These are phyloP conservation scores for Agapornis roseicollis DNA, from an alignment of 2,113 vertebrate species.

Conservation along the genomic window DNA sequence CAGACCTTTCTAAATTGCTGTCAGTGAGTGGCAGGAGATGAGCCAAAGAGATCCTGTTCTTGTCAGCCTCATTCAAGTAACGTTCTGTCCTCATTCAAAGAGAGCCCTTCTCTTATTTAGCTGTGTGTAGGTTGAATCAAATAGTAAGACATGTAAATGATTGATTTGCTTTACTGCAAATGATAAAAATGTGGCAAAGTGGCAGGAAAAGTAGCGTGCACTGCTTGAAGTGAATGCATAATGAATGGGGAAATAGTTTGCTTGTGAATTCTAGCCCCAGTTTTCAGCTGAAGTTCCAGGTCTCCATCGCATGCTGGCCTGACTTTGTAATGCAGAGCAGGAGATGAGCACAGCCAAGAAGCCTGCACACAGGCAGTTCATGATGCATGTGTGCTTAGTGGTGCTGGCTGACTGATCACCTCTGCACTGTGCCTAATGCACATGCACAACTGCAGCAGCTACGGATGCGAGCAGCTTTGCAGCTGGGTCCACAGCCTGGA, in stretches of 20 bases:
- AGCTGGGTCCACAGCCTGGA: not conserved
- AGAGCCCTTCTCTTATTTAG: slow-evolving; percentile 47
- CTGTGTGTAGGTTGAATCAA: slow-evolving; percentile 27
- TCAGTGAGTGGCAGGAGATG: slow-evolving; percentile 54
- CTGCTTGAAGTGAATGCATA: not conserved
- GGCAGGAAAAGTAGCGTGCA: not conserved
- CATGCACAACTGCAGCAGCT: not conserved
- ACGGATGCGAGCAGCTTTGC: not conserved
- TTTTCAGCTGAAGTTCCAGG: not conserved
- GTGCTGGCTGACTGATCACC: not conserved
- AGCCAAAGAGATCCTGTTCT: slow-evolving; percentile 57
- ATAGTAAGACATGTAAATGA: slow-evolving; percentile 9
- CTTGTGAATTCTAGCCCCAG: not conserved
- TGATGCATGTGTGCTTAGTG: fast-evolving
- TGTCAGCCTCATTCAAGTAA: slow-evolving; percentile 34
- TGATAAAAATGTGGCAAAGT: not conserved
- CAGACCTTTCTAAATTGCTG: slow-evolving; percentile 40
- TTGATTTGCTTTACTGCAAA: slow-evolving; percentile 26
- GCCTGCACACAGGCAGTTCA: not conserved
- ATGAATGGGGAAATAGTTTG: not conserved
- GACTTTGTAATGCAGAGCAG: not conserved
- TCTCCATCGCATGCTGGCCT: fast-evolving
- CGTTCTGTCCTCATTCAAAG: slow-evolving; percentile 47
- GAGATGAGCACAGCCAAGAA: fast-evolving
- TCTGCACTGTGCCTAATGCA: not conserved